phyloP scores from a whole-genome alignment of 1,140 invertebrate species.

The Hesperophylax magnus region DNA sequence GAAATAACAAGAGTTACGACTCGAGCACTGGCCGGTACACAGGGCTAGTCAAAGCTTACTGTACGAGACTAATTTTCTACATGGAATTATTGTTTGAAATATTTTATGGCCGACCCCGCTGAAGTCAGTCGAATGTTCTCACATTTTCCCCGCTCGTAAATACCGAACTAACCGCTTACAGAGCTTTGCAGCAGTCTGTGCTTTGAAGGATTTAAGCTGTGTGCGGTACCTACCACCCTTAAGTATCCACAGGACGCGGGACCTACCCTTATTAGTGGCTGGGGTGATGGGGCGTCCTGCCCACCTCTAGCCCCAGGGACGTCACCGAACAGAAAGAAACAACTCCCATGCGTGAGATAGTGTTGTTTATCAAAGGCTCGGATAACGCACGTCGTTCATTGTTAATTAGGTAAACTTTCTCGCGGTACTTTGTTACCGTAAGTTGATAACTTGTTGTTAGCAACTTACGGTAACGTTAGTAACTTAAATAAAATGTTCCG shows the following conservation, averaged over 20 bases:
- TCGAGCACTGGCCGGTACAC: background rate
- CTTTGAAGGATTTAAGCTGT: slow-evolving; percentile 23
- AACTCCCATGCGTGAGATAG: slow-evolving; percentile 8
- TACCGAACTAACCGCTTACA: slow-evolving; percentile 18
- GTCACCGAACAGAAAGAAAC: background rate
- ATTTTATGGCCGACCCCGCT: slow-evolving; percentile 8
- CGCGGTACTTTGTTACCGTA: background rate
- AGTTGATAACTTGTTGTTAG: too few species aligned
- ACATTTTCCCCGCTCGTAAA: slow-evolving; percentile 18
- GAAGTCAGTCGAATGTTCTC: slow-evolving; percentile 14
- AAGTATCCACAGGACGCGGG: too few species aligned
- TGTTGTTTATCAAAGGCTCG: slow-evolving; percentile 21
- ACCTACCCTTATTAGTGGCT: background rate
- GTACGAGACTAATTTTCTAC: background rate
- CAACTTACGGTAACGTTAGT: too few species aligned
- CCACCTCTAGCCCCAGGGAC: background rate
- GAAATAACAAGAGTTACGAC: too few species aligned
- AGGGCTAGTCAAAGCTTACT: background rate
- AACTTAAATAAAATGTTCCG: too few species aligned
- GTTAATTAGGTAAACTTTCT: slow-evolving; percentile 14
- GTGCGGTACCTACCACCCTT: background rate
- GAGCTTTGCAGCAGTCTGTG: background rate
- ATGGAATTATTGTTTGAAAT: slow-evolving; percentile 18
- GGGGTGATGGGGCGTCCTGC: background rate
- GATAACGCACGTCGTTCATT: slow-evolving; percentile 11